phyloP scores from a whole-genome alignment of 2,113 vertebrate species.

The Pedetes capensis region DNA sequence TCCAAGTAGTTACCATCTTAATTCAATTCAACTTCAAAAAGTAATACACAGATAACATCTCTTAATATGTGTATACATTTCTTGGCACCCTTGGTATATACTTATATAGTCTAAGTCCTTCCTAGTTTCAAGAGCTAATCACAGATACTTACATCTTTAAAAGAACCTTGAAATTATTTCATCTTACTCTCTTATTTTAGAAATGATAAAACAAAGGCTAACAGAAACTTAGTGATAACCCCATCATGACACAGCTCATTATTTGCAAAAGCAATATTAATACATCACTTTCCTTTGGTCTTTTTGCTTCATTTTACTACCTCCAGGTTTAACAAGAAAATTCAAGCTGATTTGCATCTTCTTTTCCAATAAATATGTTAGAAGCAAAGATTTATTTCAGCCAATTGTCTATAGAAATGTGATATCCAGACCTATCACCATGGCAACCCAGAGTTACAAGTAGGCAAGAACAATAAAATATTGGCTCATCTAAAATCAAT shows the following conservation, averaged over 20 bases:
- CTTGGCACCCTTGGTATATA: no score
- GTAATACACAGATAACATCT: no score
- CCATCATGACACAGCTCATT: background rate
- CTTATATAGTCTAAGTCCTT: background rate
- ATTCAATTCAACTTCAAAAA: no score
- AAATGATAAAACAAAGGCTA: constrained; percentile 35
- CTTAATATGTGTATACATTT: no score
- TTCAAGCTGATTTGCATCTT: constrained; percentile 29
- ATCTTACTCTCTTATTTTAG: background rate
- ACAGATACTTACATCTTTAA: background rate
- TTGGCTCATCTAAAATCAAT: constrained; percentile 60
- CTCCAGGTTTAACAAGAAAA: constrained; percentile 41
- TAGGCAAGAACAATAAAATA: constrained; percentile 62
- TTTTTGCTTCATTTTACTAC: constrained; percentile 1
- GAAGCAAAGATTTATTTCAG: constrained; percentile 59
- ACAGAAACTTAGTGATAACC: background rate
- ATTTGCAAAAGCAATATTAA: constrained; percentile 32
- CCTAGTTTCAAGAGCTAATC: background rate
- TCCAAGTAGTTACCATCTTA: no score
- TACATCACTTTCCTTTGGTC: background rate
- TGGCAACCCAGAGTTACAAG: constrained; percentile 63
- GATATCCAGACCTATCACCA: constrained; percentile 46
- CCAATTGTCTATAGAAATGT: constrained; percentile 63
- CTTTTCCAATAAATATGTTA: constrained; percentile 59
- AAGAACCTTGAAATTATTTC: constrained; percentile 7